Evolutionary conservation across 1,140 invertebrate species (phyloP), one percentile per base, ranked within the genome.

Genomic region (Nephotettix cincticeps): DNA sequence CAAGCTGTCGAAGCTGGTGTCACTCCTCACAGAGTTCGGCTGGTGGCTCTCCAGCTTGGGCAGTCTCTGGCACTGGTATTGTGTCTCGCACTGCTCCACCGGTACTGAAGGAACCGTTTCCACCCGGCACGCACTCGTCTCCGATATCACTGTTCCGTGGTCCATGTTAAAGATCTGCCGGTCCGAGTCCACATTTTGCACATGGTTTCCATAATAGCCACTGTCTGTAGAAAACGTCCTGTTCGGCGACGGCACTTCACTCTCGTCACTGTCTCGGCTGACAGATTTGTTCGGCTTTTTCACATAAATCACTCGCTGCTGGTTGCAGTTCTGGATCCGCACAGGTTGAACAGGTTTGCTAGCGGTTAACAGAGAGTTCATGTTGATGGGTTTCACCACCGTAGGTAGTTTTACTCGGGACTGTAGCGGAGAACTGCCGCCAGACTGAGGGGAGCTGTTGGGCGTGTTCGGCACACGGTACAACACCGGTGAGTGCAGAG

Each of bases 121-220:
- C 32, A 67, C 64, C 1, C 64, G 64, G 17, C 64, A 67, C 19
- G 40, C 36, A 43, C 32, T 67, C n/a, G 64, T 67, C 40, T 67
- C 64, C 3, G 64, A 67, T 4, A 67, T 45, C 23, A 67, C 64
- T 13, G 64, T 45, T 9, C 32, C 64, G 23, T 67, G 64, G 23
- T 67, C 64, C 40, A 67, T 43, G 25, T 67, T 67, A 25, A 21
- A 67, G 1, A 45, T 45, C 21, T 43, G 36, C 27, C 40, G 17
- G 17, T 67, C 64, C 21, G 9, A 21, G 17, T 45, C 21, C 13
- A 32, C 21, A 21, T 19, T n/a, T 61, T 36, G 56, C 1, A 9
- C 2, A 2, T 61, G 47, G n/a, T 23, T 61, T 3, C 27, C 27
- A 27, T 27, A 61, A 61, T 23, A 21, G 4, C 23, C 23, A 21